Conservation (phyloP, 2,113 vertebrate species). For the Meleagris gallopavo region DNA sequence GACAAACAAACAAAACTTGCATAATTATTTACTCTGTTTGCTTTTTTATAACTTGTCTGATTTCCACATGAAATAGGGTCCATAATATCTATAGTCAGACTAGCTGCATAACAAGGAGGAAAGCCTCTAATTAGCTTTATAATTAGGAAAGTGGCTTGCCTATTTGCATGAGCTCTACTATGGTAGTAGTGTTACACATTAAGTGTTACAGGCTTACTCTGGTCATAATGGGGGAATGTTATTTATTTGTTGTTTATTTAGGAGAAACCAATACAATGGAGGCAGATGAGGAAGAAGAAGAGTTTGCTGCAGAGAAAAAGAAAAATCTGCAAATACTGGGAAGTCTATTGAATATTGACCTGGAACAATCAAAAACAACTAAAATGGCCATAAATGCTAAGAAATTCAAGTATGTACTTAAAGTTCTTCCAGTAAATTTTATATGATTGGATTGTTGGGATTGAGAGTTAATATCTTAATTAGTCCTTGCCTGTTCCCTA, state of each 20-base stretch:
- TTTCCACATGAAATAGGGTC: background rate
- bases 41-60: background rate
- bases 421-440: background rate
- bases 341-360: conserved; percentile 79
- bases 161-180: background rate
- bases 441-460: background rate
- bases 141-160: background rate
- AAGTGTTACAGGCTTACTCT: background rate
- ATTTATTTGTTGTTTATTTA: background rate
- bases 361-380: conserved; percentile 59
- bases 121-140: background rate
- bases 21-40: background rate
- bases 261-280: conserved; percentile 43
- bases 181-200: background rate
- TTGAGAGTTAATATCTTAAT: background rate
- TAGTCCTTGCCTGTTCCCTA: background rate
- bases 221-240: background rate
- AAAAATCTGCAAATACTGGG: conserved; percentile 88
- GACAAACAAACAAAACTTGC: background rate
- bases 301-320: conserved; percentile 86
- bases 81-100: background rate
- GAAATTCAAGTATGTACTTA: conserved; percentile 87
- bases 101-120: background rate
- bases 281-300: conserved; percentile 70
- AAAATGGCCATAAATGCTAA: conserved; percentile 77